Evolutionary conservation across 2,888 invertebrate species (phyloP).

Genomic region (Salticus scenicus): DNA sequence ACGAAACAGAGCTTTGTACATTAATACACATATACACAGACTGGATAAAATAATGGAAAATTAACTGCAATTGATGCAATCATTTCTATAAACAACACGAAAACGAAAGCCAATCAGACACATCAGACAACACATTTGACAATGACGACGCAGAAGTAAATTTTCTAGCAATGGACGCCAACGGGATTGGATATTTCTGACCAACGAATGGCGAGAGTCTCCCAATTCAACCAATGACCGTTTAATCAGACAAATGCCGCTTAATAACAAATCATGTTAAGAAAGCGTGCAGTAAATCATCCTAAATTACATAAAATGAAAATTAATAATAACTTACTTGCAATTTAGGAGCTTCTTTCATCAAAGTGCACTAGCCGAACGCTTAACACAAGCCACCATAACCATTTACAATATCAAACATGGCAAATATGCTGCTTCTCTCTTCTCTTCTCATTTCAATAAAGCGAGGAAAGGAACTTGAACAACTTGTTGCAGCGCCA

Average conservation of each 20-base stretch:
- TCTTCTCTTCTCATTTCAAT: too few species aligned
- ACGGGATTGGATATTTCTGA: slow-evolving; percentile 68
- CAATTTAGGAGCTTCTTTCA: not conserved
- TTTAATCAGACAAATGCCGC: slow-evolving; percentile 57
- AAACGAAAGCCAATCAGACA: slow-evolving; percentile 44
- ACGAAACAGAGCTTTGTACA: too few species aligned
- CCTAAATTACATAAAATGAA: too few species aligned
- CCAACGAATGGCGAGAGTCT: slow-evolving; percentile 65
- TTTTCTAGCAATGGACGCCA: slow-evolving; percentile 67
- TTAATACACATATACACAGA: too few species aligned
- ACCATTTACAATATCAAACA: not conserved
- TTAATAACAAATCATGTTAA: slow-evolving; percentile 37
- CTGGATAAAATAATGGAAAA: not conserved
- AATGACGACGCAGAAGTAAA: slow-evolving; percentile 54
- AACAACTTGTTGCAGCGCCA: slow-evolving; percentile 11
- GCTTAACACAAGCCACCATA: too few species aligned
- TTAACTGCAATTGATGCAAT: not conserved
- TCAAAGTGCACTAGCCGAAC: too few species aligned
- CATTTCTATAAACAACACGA: not conserved
- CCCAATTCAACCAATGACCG: slow-evolving; percentile 67
- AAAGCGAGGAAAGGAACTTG: too few species aligned
- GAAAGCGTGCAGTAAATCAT: not conserved
- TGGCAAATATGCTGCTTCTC: too few species aligned
- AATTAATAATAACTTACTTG: not conserved
- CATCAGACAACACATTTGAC: slow-evolving; percentile 26